Evolutionary conservation across 2,888 invertebrate species (phyloP), one percentile per base, ranked within the genome.

Genomic region (Diaperis boleti): DNA sequence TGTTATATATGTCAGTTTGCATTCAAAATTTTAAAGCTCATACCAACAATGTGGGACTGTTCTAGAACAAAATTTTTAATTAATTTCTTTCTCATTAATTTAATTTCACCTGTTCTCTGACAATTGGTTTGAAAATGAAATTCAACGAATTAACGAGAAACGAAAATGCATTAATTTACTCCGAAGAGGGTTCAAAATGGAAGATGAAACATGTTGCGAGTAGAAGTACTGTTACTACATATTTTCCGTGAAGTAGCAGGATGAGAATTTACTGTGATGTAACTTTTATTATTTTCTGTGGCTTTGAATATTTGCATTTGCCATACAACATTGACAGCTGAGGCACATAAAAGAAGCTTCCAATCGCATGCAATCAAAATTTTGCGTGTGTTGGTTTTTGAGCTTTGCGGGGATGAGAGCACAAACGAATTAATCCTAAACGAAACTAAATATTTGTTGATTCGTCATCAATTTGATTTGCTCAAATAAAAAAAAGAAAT

Each of bases 401-500:
- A 31, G 55, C 29, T 55, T 55, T 52, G 14, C 8, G 39, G 8
- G 26, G 39, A 39, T 39, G 11, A 8, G 26, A 18, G 14, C 17
- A 14, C 13, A 33, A 52, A 52, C 33, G 52, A 18, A 50, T 11
- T 35, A 17, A 50, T 6, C 54, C 17, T 54, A 41, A 54, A 29
- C 14, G 14, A 54, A 42, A 55, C 42, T 55, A 55, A 55, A 55
- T 55, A 55, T 55, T 55, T 55, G 55, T 33, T 11, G 33, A 55
- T 14, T 18, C 29, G 42, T 42, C 42, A 55, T 55, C 55, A 55
- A 55, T 44, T 18, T 18, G 41, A 55, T 55, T 55, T 33, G 55
- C 13, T n/a, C n/a, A n/a, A n/a, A n/a, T n/a, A 37, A 39, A 22
- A 15, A 37, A 1, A 39, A 52, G 39, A 39, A 52, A 17, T 20